Base-by-base conservation (phyloP, 2,113 vertebrate species). In the Potamarius usumacintae region DNA sequence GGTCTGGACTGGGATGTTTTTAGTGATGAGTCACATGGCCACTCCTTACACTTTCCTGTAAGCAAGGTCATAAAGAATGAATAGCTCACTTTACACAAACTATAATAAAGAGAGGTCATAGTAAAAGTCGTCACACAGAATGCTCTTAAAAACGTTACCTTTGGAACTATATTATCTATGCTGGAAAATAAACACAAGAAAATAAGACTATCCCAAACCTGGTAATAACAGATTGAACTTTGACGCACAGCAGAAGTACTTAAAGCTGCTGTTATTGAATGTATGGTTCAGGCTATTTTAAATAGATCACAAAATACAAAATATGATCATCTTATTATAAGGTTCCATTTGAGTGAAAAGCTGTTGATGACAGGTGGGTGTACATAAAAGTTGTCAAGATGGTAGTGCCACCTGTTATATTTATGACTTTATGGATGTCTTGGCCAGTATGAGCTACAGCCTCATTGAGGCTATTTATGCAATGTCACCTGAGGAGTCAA, bases 51-150 rank as follows among this genome's bases (percentile, higher is more conserved):
- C 55, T 58, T 80, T 58, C 57, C 55, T 0, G 27, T 58, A 58
- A 80, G 53, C 78, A 58, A 58, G 27, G 58, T 82, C 57, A 82
- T 82, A 82, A 82, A 62, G 10, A 48, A 6, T 81, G 18, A 42
- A 60, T 60, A 81, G 4, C 17, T 12, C n/a, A 60, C 17, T 0
- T 79, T 17, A 79, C 25, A 79, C 50, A 55, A 27, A 27, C 52
- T 4, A 7, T 52, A 48, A 50, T 52, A 1, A 77, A 77, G 25
- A 27, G 17, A 17, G 7, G 25, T 55, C 48, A 79, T 55, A n/a
- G 77, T 30, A 77, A 77, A 53, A n/a, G 50, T 27, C 22, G 50
- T 77, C 20, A 77, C 50, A 50, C 0, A 4, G 25, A 72, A 48
- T 76, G 22, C 22, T 53, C 53, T 52, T 7, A 2, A 77, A 52